phyloP scores from a whole-genome alignment of 2,797 vertebrate species.

The Pseudomugil gertrudae region DNA sequence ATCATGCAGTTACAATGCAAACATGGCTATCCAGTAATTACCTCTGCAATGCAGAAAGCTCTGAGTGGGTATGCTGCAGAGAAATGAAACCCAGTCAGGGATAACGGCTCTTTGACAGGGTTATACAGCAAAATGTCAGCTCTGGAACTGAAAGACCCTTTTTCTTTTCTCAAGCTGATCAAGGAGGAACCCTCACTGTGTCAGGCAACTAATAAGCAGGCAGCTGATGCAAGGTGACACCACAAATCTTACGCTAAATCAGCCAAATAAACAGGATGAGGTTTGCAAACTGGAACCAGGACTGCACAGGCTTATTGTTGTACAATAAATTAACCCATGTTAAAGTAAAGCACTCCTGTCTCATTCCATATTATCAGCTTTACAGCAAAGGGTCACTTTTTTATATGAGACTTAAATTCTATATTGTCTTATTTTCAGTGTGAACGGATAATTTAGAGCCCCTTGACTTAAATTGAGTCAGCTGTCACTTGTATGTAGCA shows the following conservation, averaged over 20 bases:
- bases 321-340: not conserved
- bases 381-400: not conserved
- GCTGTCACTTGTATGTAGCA: not conserved
- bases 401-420: not conserved
- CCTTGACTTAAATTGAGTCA: not conserved
- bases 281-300: not conserved
- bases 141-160: slow-evolving; percentile 9
- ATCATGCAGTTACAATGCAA: not conserved
- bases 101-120: slow-evolving; percentile 1
- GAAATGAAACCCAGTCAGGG: slow-evolving; percentile 2
- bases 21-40: not conserved
- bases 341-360: not conserved
- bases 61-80: slow-evolving; percentile 8
- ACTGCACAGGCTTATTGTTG: not conserved
- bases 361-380: not conserved
- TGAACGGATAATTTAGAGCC: not conserved
- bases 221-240: not conserved
- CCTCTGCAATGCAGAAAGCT: not conserved
- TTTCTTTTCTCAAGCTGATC: slow-evolving; percentile 26
- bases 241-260: not conserved
- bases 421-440: not conserved
- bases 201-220: not conserved
- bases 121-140: not conserved
- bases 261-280: not conserved
- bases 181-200: not conserved